A percentile compares a stretch with the other conserved stretches of the same genome.
These are phyloP conservation scores for Thumatha senex DNA, from an alignment of 2,888 invertebrate species.

Conservation along the genomic window DNA sequence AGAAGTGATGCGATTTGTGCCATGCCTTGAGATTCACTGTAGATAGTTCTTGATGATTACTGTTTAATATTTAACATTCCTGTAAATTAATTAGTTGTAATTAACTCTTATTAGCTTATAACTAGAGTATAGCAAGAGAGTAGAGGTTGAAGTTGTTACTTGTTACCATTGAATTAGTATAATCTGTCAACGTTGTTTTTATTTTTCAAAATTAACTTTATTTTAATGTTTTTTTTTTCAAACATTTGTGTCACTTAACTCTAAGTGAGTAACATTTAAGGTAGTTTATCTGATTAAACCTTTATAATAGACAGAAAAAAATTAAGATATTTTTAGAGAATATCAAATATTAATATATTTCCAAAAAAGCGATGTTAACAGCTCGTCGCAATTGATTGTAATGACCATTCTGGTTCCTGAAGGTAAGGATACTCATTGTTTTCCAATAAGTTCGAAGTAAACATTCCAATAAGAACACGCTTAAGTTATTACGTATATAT, in stretches of 20 bases:
- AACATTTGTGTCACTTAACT: too few species aligned
- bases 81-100: constrained; percentile 33
- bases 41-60: constrained; percentile 32
- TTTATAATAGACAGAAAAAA: too few species aligned
- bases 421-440: constrained; percentile 45
- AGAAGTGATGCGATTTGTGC: constrained; percentile 44
- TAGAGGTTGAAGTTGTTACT: constrained; percentile 19
- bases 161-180: neutral
- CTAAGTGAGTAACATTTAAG: too few species aligned
- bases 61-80: constrained; percentile 41
- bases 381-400: constrained; percentile 11
- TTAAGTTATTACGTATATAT: constrained; percentile 47
- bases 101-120: constrained; percentile 24
- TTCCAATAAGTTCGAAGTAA: constrained; percentile 33
- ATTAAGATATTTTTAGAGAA: too few species aligned
- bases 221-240: too few species aligned
- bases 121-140: constrained; percentile 23
- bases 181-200: too few species aligned
- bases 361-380: too few species aligned
- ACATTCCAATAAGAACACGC: constrained; percentile 55
- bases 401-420: constrained; percentile 22
- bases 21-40: constrained; percentile 52
- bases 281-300: too few species aligned
- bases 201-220: too few species aligned
- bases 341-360: too few species aligned